phyloP scores from a whole-genome alignment of 2,797 vertebrate species.

The Etheostoma nigrum region DNA sequence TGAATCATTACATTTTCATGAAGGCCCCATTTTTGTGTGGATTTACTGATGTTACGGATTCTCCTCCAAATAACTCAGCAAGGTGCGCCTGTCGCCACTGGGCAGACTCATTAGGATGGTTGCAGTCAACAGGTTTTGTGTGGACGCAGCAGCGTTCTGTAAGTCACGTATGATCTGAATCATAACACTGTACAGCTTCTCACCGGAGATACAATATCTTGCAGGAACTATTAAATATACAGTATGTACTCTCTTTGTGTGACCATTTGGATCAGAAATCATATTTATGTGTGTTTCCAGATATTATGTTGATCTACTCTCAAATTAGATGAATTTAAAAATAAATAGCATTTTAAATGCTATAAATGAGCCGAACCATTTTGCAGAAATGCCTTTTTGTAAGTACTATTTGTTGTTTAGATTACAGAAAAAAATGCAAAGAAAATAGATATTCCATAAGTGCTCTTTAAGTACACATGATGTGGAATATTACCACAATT shows the following conservation, averaged over 20 bases:
- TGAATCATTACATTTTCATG: constrained; percentile 76
- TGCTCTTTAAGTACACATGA: constrained; percentile 78
- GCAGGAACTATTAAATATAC: constrained; percentile 54
- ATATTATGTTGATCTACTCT: background rate
- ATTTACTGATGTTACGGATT: constrained; percentile 75
- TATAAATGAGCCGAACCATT: constrained; percentile 11
- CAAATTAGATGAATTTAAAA: constrained; percentile 1
- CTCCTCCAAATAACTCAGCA: constrained; percentile 73
- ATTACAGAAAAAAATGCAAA: constrained; percentile 16
- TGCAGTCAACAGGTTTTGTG: constrained; percentile 61
- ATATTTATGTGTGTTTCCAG: background rate
- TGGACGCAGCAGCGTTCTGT: background rate
- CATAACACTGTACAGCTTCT: constrained; percentile 55
- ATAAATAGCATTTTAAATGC: constrained; percentile 7
- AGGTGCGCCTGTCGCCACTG: constrained; percentile 74
- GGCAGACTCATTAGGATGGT: constrained; percentile 73
- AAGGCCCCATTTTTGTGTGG: constrained; percentile 75
- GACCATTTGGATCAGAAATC: constrained; percentile 12
- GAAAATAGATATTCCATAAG: constrained; percentile 59
- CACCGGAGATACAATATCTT: constrained; percentile 55
- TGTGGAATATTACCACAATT: constrained; percentile 78
- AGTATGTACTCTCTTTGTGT: constrained; percentile 51
- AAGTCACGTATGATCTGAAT: constrained; percentile 54
- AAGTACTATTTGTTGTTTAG: background rate
- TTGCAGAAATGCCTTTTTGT: constrained; percentile 3